Percentiles rank a stretch among this genome's conserved stretches.
Evolutionary conservation across 2,797 vertebrate genomes (phyloP).

Genomic region (Cyprinella venusta): DNA sequence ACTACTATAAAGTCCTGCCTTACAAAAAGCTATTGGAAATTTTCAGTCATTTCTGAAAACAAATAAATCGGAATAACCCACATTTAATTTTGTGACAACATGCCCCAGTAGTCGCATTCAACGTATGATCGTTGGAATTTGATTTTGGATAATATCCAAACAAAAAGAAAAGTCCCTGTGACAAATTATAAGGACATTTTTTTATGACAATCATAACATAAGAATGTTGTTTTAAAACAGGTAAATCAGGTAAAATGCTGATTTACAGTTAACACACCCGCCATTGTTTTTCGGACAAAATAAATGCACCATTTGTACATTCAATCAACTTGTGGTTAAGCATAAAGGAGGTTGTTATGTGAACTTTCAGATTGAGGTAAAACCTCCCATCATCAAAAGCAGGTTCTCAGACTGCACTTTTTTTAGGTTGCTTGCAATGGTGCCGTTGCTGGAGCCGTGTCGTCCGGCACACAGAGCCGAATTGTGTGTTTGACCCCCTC

Average conservation of each 20-base stretch:
- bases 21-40: neutral
- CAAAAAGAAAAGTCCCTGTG: neutral
- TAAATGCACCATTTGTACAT: neutral
- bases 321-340: neutral
- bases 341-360: neutral
- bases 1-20: no score
- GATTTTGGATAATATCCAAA: neutral
- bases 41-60: neutral
- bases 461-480: slow-evolving; percentile 30
- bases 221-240: neutral
- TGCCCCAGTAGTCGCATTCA: no score
- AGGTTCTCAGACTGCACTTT: neutral
- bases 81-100: no score
- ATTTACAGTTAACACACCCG: neutral
- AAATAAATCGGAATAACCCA: neutral
- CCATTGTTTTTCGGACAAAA: neutral
- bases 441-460: neutral
- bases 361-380: neutral
- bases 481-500: slow-evolving; percentile 19
- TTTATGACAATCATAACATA: no score
- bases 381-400: no score
- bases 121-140: neutral
- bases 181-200: no score
- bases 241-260: neutral
- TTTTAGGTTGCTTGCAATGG: neutral